Percentiles rank a stretch among this genome's conserved stretches.
These are phyloP conservation scores for Lathronympha strigana DNA, from an alignment of 2,888 invertebrate species.

Conservation along the genomic window DNA sequence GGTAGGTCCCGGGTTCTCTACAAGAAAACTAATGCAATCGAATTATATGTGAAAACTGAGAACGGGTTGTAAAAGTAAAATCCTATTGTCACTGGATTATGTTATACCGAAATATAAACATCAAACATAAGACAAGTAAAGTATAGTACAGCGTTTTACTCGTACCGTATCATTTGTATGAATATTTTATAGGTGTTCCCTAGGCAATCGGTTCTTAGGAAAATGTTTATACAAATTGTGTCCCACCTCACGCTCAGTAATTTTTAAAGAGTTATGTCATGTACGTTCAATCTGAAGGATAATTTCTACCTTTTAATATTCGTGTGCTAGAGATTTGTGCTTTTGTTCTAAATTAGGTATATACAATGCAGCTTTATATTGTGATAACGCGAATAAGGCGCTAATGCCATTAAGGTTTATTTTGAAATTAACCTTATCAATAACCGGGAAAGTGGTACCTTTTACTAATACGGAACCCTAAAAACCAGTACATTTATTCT, in stretches of 20 bases:
- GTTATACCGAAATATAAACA: neutral
- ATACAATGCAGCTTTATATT: too few relatives aligned
- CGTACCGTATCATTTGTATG: slow-evolving; percentile 23
- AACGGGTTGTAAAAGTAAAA: too few relatives aligned
- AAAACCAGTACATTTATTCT: too few relatives aligned
- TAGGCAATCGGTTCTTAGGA: slow-evolving; percentile 57
- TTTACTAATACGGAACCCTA: too few relatives aligned
- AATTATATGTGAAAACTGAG: too few relatives aligned
- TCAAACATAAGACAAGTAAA: neutral
- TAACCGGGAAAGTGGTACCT: too few relatives aligned
- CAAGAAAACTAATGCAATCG: too few relatives aligned
- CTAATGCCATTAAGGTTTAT: too few relatives aligned
- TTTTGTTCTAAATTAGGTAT: neutral
- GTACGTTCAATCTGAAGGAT: slow-evolving; percentile 62
- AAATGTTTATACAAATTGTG: slow-evolving; percentile 65
- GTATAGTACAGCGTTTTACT: neutral
- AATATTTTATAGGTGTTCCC: slow-evolving; percentile 52
- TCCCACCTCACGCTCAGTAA: slow-evolving; percentile 63
- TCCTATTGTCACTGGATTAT: too few relatives aligned
- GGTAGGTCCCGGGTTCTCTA: too few relatives aligned
- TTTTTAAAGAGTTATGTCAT: slow-evolving; percentile 60
- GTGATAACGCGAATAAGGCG: too few relatives aligned
- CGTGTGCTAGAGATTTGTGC: neutral
- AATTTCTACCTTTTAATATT: slow-evolving; percentile 33
- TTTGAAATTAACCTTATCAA: too few relatives aligned